These are phyloP conservation scores for Formica selysi DNA, from an alignment of 1,140 invertebrate genomes.

Conservation along the genomic window DNA sequence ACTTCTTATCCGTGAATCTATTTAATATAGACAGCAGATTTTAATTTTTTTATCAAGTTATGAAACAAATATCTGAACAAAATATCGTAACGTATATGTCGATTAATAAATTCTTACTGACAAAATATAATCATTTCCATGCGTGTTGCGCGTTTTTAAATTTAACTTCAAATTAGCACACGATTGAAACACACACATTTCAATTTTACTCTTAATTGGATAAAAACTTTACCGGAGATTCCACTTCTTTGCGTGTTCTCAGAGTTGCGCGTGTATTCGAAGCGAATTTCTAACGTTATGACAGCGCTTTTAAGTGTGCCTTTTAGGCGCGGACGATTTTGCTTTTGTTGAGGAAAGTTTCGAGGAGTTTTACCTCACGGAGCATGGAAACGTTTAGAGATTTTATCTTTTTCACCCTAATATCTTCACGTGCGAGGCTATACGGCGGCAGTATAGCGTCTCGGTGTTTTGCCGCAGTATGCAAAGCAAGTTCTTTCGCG, in stretches of 20 bases:
- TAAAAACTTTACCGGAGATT: background rate
- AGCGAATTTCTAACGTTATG: slow-evolving; percentile 16
- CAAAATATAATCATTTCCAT: background rate
- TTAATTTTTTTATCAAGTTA: slow-evolving; percentile 15
- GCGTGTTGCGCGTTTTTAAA: background rate
- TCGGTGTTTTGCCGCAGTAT: slow-evolving; percentile 2
- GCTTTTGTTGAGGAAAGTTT: slow-evolving; percentile 32
- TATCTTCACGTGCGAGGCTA: slow-evolving; percentile 21
- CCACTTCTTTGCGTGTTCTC: background rate
- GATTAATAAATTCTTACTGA: background rate
- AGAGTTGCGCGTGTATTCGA: background rate
- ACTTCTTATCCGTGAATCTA: background rate
- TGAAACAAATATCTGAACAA: background rate
- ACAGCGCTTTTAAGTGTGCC: background rate
- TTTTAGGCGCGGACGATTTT: slow-evolving; percentile 8
- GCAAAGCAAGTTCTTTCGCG: slow-evolving; percentile 40
- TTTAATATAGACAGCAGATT: background rate
- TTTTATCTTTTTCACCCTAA: slow-evolving; percentile 53
- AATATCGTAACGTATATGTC: too few relatives aligned
- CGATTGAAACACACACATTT: background rate
- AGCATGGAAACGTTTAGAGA: slow-evolving; percentile 34
- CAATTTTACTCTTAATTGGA: slow-evolving; percentile 24
- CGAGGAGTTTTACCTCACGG: slow-evolving; percentile 25
- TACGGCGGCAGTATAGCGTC: background rate
- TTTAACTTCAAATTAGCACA: slow-evolving; percentile 2